Percentiles rank a stretch among this genome's conserved stretches.
phyloP scores from a whole-genome alignment of 1,140 invertebrate species.

The Bombus haemorrhoidalis region DNA sequence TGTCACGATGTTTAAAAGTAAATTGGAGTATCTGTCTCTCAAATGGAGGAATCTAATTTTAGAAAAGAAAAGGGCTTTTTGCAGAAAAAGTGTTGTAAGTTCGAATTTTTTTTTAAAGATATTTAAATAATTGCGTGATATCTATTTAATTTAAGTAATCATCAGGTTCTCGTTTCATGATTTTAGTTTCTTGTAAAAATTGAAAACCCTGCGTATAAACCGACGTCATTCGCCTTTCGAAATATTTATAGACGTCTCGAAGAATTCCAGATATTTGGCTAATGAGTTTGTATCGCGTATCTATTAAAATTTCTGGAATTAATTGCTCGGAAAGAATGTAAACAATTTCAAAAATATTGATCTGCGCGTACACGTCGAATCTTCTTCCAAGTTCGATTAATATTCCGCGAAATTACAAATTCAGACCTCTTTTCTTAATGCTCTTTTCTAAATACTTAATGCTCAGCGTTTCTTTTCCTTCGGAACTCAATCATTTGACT shows the following conservation, averaged over 20 bases:
- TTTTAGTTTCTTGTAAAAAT: background rate
- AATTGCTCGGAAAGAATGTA: background rate
- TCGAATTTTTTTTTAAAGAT: background rate
- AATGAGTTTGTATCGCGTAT: background rate
- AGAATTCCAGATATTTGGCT: background rate
- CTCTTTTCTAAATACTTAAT: too few relatives aligned
- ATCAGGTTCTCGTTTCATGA: background rate
- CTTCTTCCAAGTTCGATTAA: too few relatives aligned
- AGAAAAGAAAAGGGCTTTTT: too few relatives aligned
- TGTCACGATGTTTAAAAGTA: too few relatives aligned
- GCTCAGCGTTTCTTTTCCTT: too few relatives aligned
- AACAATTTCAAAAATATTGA: background rate
- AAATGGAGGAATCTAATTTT: too few relatives aligned
- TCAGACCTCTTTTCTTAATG: too few relatives aligned
- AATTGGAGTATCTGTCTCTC: too few relatives aligned
- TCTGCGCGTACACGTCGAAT: too few relatives aligned
- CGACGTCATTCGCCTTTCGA: background rate
- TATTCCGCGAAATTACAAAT: too few relatives aligned
- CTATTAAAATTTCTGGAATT: background rate
- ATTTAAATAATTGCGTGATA: background rate
- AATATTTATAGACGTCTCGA: background rate
- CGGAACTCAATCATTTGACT: too few relatives aligned
- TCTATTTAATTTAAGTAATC: background rate
- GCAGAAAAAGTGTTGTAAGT: too few relatives aligned
- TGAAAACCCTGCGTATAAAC: background rate